Conservation (phyloP, 1,140 invertebrate species). For the Dermatophagoides farinae region DNA sequence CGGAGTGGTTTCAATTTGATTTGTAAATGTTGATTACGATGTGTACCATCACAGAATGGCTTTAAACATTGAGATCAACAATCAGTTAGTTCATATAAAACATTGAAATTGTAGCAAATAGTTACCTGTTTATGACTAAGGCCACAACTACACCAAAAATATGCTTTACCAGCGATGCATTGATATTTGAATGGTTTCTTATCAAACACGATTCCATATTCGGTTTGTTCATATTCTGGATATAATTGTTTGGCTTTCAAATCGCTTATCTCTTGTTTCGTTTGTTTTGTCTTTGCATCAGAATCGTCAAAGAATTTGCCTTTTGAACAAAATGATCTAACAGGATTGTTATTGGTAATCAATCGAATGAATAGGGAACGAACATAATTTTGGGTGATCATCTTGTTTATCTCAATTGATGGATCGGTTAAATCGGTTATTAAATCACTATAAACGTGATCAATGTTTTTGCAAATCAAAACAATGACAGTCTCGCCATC, state of each 20-base stretch:
- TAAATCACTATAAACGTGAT: no score
- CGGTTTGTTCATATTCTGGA: slow-evolving; percentile 21
- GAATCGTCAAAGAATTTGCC: slow-evolving; percentile 4
- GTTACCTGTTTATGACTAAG: slow-evolving; percentile 54
- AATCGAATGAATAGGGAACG: no score
- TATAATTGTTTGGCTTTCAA: slow-evolving; percentile 17
- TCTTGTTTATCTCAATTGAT: no score
- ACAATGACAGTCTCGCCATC: no score
- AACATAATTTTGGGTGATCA: no score
- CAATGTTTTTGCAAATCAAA: no score
- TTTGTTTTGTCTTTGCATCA: neutral
- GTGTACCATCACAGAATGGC: slow-evolving; percentile 84
- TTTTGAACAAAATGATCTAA: neutral
- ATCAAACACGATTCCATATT: slow-evolving; percentile 54
- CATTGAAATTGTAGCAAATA: neutral
- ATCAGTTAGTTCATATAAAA: neutral
- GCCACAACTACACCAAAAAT: slow-evolving; percentile 84
- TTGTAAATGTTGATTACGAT: slow-evolving; percentile 46
- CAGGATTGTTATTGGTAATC: no score
- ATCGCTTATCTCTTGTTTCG: slow-evolving; percentile 16
- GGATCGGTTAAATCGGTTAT: no score
- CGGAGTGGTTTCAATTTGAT: slow-evolving; percentile 41
- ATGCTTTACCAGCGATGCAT: slow-evolving; percentile 54
- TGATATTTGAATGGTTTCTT: slow-evolving; percentile 65
- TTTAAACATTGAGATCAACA: slow-evolving; percentile 27